Conservation (phyloP, 2,888 invertebrate genomes). For the Gasteruption jaculator region DNA sequence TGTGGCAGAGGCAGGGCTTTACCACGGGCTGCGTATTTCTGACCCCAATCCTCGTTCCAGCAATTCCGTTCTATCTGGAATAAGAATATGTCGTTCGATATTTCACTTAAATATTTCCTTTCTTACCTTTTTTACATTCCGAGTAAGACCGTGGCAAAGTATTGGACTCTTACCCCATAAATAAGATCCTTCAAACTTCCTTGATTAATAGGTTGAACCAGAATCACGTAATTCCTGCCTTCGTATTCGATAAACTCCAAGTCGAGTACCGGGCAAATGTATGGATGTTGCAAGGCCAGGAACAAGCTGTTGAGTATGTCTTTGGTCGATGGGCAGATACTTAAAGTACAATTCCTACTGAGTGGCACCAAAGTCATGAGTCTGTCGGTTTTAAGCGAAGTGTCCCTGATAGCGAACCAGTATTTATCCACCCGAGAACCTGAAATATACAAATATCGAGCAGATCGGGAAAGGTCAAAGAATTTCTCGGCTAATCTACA, state of each 20-base stretch:
- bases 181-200: constrained; percentile 89
- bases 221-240: constrained; percentile 59
- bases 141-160: not conserved
- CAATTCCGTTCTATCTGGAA: constrained; percentile 55
- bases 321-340: constrained; percentile 63
- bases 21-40: constrained; percentile 69
- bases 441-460: no score
- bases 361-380: constrained; percentile 69
- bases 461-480: no score
- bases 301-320: constrained; percentile 75
- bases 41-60: constrained; percentile 75
- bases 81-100: no score
- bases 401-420: constrained; percentile 87
- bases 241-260: constrained; percentile 65
- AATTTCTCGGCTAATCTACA: no score
- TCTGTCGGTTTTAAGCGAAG: constrained; percentile 72
- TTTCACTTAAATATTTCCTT: not conserved
- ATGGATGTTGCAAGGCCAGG: constrained; percentile 84
- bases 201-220: constrained; percentile 79
- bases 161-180: constrained; percentile 74
- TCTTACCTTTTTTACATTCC: not conserved
- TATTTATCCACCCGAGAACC: constrained; percentile 80
- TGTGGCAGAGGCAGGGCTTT: constrained; percentile 72
- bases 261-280: constrained; percentile 85
- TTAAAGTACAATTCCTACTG: constrained; percentile 64